Evolutionary conservation across 2,113 vertebrate species (phyloP), one percentile per base, ranked within the genome.

Genomic region (Xerus inauris): DNA sequence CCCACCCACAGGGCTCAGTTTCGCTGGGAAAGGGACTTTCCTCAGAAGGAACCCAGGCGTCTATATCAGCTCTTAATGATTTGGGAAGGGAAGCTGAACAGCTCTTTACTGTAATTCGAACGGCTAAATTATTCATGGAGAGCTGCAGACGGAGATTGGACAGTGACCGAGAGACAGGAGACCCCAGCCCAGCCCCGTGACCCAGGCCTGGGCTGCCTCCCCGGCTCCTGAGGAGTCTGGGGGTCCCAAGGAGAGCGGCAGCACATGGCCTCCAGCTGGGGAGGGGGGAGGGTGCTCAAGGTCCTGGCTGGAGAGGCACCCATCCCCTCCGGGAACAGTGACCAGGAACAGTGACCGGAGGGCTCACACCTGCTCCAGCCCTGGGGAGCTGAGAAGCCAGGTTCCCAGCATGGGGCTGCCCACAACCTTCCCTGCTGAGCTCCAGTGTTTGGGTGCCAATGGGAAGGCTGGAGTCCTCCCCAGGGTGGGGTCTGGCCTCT

Each of bases 71-170:
- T 85, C 98, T 97, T 96, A 98, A 96, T 12, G 93, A 97, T 97
- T 97, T 98, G 97, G 98, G 98, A 98, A 98, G 89, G 94, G 90
- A 97, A 98, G 96, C 88, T 64, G 72, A 77, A 47, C 5, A 72
- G 91, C 97, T 82, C 97, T 98, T 98, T 98, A 98, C 98, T 98
- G 97, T 98, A 98, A 98, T 98, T 97, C 96, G 11, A 97, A 93
- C 97, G 92, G 97, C 98, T 98, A 97, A 97, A 98, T 98, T 98
- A 98, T 98, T 98, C 98, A 98, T 98, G 82, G 28, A 95, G 94
- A 98, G 96, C 95, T 57, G 97, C 96, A 51, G 0, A 38, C 97
- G 42, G 96, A 94, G 54, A 91, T 35, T 95, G 97, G 96, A 82
- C 80, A 42, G 97, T 90, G 95, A 96, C 95, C 80, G 80, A 16